Base-by-base conservation (phyloP, 2,113 vertebrate species). In the Gallinago undulata region DNA sequence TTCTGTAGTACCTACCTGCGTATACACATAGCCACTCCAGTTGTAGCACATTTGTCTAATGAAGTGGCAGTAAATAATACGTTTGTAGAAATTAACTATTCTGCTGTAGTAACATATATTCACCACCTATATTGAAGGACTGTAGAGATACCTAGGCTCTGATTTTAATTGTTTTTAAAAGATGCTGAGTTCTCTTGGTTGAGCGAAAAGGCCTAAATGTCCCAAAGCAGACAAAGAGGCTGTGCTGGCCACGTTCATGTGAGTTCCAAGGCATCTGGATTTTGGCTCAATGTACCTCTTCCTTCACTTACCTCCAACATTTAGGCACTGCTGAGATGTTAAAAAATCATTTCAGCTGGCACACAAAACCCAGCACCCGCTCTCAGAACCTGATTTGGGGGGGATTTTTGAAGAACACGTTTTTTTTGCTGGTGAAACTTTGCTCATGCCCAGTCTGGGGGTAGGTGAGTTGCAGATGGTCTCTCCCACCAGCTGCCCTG, bases 261-360 rank as follows among this genome's bases (percentile, higher is more conserved):
- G 64, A 56, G 13, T 41, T 84, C 62, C 59, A 19, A 62, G 45
- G 50, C 10, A 0, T 45, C 77, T 66, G 75, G 27, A 23, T 86
- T 84, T 80, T 69, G 67, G n/a, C 63, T 77, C 53, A 39, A 37
- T 25, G 39, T 56, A 48, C 70, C 15, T 45, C 66, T 72, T 77
- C 51, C 23, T 53, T 67, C 7, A 3, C 55, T 63, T 66, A 89
- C 47, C 47, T 82, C 57, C 70, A 85, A 48, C 3, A 13, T 56
- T 75, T 21, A 92, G 50, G 47, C 23, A 9, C 47, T 84, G 82
- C n/a, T 70, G 51, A 80, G 51, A 55, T 33, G 37, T 70, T 81
- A 17, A 68, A 74, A 94, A 86, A n/a, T 77, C 86, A 55, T 84
- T 81, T 55, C 94, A 92, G 85, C 69, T 87, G 84, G 72, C 88